Evolutionary conservation across 23 tunicate species (phyloP).

Genomic region (Trididemnum miniatum): DNA sequence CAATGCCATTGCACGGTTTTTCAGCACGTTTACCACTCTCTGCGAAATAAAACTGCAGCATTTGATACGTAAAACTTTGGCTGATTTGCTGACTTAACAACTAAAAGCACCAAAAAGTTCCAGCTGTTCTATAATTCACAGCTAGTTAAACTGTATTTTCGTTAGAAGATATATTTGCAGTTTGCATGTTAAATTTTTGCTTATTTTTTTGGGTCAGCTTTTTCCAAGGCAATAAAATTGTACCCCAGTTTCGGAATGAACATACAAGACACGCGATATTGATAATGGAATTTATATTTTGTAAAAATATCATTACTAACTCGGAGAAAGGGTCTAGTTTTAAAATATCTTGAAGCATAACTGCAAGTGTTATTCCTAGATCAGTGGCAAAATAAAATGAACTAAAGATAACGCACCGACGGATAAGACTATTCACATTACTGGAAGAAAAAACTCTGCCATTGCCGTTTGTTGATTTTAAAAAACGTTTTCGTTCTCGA

Average conservation of each 20-base stretch:
- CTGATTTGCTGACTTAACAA: no score
- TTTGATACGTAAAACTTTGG: no score
- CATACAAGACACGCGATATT: slow-evolving; percentile 31
- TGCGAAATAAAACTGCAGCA: no score
- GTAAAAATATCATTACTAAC: background rate
- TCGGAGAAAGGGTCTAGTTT: background rate
- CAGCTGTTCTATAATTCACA: no score
- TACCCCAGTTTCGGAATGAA: slow-evolving; percentile 35
- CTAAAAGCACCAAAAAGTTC: no score
- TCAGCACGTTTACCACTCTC: no score
- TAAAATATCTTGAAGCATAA: background rate
- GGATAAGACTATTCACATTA: slow-evolving; percentile 20
- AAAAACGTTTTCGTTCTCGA: slow-evolving; percentile 1
- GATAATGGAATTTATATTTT: slow-evolving; percentile 21
- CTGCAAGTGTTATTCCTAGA: slow-evolving; percentile 1
- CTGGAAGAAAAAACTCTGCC: slow-evolving; percentile 18
- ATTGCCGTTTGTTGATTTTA: slow-evolving; percentile 13
- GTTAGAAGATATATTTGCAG: no score
- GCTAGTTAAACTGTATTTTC: no score
- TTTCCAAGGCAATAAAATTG: slow-evolving; percentile 36
- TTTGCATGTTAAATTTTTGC: no score
- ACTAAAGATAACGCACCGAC: slow-evolving; percentile 51
- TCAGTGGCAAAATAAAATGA: slow-evolving; percentile 41
- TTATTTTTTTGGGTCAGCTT: background rate
- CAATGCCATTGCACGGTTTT: no score